These are phyloP conservation scores for Poeciliopsis retropinna DNA, from an alignment of 2,113 vertebrate species.

Conservation along the genomic window DNA sequence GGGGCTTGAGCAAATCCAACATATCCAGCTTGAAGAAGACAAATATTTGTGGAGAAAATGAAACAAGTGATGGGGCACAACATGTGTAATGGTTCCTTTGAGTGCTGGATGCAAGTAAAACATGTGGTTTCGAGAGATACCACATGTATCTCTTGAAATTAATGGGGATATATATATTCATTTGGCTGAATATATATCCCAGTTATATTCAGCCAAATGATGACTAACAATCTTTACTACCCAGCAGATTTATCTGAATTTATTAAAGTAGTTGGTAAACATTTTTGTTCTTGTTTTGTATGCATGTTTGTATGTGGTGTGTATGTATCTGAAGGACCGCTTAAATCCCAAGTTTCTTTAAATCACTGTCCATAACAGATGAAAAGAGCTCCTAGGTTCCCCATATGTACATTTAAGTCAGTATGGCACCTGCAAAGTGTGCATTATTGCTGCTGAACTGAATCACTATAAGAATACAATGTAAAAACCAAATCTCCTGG, in stretches of 20 bases:
- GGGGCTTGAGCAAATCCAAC: background rate
- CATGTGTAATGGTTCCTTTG: conserved; percentile 3
- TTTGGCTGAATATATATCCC: too few relatives aligned
- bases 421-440: background rate
- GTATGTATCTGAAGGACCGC: background rate
- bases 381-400: conserved; percentile 46
- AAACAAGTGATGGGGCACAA: conserved; percentile 15
- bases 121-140: conserved; percentile 17
- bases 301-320: background rate
- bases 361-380: conserved; percentile 41
- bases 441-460: too few relatives aligned
- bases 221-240: conserved; percentile 21
- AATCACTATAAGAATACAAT: too few relatives aligned
- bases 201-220: conserved; percentile 66
- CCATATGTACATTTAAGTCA: conserved; percentile 44
- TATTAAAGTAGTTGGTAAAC: conserved; percentile 14
- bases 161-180: too few relatives aligned
- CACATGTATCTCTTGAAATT: too few relatives aligned
- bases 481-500: too few relatives aligned
- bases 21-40: background rate
- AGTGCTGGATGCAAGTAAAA: conserved; percentile 36
- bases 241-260: conserved; percentile 38
- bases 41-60: conserved; percentile 10
- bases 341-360: conserved; percentile 59
- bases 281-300: too few relatives aligned